A percentile compares a stretch with the other conserved stretches of the same genome.
These are phyloP conservation scores for Urechis unicinctus DNA, from an alignment of 2,888 invertebrate species.

Conservation along the genomic window DNA sequence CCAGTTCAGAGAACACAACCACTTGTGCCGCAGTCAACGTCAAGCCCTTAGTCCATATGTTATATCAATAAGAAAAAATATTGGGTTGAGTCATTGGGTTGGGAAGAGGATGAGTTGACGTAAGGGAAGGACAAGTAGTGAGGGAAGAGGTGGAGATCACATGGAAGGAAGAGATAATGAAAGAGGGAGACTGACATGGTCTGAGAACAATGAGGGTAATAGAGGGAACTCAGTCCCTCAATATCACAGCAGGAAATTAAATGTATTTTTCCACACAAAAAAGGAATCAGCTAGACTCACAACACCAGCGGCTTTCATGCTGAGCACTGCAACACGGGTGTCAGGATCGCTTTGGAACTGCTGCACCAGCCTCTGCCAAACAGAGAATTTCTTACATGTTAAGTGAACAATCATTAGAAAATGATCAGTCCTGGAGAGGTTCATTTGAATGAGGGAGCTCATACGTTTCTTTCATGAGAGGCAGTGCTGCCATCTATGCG, in stretches of 20 bases:
- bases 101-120: neutral
- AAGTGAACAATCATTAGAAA: too few relatives aligned
- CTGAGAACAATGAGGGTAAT: neutral
- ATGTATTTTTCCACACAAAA: too few relatives aligned
- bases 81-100: neutral
- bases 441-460: too few relatives aligned
- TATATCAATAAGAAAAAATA: neutral
- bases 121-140: neutral
- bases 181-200: too few relatives aligned
- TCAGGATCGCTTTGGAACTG: slow-evolving; percentile 41
- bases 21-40: slow-evolving; percentile 44
- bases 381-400: neutral
- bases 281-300: slow-evolving; percentile 29
- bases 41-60: slow-evolving; percentile 28
- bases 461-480: too few relatives aligned
- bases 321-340: slow-evolving; percentile 39
- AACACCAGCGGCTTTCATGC: slow-evolving; percentile 44
- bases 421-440: too few relatives aligned
- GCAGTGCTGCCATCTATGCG: slow-evolving; percentile 40
- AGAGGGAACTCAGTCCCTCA: neutral
- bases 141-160: too few relatives aligned
- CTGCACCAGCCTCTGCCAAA: slow-evolving; percentile 31
- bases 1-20: slow-evolving; percentile 48
- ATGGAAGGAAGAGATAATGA: too few relatives aligned
- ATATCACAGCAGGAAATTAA: neutral